Evolutionary conservation across 2,888 invertebrate species (phyloP).

Genomic region (Patella ulyssiponensis): DNA sequence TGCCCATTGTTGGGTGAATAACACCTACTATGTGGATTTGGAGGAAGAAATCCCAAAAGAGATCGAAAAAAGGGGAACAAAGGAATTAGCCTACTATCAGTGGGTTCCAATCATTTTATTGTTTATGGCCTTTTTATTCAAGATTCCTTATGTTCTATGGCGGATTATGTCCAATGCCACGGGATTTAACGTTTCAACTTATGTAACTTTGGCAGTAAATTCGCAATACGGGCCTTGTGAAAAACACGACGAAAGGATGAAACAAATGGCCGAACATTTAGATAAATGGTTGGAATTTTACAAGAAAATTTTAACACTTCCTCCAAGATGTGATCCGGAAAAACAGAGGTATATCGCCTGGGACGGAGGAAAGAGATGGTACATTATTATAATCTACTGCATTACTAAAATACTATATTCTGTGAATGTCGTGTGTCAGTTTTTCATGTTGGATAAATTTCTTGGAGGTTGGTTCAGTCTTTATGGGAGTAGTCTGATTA

Average conservation of each 20-base stretch:
- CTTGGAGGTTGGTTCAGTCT: slow-evolving; percentile 61
- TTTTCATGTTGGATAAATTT: slow-evolving; percentile 63
- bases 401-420: slow-evolving; percentile 58
- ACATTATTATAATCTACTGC: slow-evolving; percentile 60
- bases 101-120: slow-evolving; percentile 73
- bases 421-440: slow-evolving; percentile 58
- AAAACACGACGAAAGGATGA: slow-evolving; percentile 57
- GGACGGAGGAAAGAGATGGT: slow-evolving; percentile 61
- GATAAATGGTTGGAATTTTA: slow-evolving; percentile 63
- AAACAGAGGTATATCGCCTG: slow-evolving; percentile 55
- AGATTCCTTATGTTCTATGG: slow-evolving; percentile 74
- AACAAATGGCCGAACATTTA: slow-evolving; percentile 57
- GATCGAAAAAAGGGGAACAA: slow-evolving; percentile 46
- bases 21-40: slow-evolving; percentile 67
- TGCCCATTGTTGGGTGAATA: slow-evolving; percentile 67
- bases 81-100: slow-evolving; percentile 66
- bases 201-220: slow-evolving; percentile 54
- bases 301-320: slow-evolving; percentile 56
- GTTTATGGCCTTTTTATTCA: slow-evolving; percentile 74
- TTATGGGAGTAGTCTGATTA: slow-evolving; percentile 59
- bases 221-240: slow-evolving; percentile 56
- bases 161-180: slow-evolving; percentile 67
- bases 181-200: slow-evolving; percentile 62
- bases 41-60: slow-evolving; percentile 53
- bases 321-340: slow-evolving; percentile 53